A percentile compares a stretch with the other conserved stretches of the same genome.
Evolutionary conservation across 2,797 vertebrate genomes (phyloP).

Genomic region (Onychomys arenicola): DNA sequence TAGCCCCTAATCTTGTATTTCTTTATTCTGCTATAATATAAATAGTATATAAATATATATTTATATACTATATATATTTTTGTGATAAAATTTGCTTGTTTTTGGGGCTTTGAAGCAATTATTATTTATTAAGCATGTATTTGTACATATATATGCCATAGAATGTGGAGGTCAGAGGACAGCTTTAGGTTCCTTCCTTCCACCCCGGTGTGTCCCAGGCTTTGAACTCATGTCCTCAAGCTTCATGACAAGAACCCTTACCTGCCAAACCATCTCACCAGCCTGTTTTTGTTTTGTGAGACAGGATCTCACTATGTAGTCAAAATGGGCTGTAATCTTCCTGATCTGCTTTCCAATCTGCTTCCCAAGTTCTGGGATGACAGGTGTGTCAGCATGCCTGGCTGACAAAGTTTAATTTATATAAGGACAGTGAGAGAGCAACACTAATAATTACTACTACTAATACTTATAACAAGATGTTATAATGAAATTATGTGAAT

Average conservation of each 20-base stretch:
- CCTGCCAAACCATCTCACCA: neutral
- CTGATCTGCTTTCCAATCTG: neutral
- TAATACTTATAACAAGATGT: neutral
- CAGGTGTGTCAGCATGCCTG: neutral
- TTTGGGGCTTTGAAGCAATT: neutral
- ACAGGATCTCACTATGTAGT: neutral
- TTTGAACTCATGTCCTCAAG: neutral
- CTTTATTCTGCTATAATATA: neutral
- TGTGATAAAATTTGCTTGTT: neutral
- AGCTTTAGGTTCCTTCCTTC: neutral
- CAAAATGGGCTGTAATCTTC: neutral
- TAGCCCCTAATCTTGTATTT: neutral
- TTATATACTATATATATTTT: neutral
- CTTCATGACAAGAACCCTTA: neutral
- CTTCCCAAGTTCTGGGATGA: neutral
- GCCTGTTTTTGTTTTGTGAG: neutral
- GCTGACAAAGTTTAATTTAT: neutral
- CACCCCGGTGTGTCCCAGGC: neutral
- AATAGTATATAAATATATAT: neutral
- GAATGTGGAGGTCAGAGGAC: neutral
- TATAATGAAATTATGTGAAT: neutral
- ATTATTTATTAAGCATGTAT: neutral
- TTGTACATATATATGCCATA: neutral
- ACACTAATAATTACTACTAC: neutral
- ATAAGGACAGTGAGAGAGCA: neutral